These are phyloP conservation scores for Apoderus coryli DNA, from an alignment of 2,888 invertebrate genomes.

Conservation along the genomic window DNA sequence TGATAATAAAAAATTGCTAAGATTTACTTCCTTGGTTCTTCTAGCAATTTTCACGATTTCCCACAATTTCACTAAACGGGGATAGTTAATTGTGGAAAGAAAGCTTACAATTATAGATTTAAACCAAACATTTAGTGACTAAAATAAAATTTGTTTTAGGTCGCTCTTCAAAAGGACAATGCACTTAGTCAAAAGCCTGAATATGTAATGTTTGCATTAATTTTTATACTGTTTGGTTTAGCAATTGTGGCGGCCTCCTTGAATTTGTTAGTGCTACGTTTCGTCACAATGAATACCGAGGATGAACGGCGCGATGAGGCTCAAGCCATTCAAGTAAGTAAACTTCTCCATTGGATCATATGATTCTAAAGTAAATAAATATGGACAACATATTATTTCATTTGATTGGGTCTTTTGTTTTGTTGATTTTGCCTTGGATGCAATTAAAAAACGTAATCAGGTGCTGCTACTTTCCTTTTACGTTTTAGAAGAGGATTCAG, in stretches of 20 bases:
- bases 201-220: conserved; percentile 95
- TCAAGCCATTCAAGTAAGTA: conserved; percentile 71
- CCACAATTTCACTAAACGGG: no score
- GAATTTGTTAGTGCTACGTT: conserved; percentile 89
- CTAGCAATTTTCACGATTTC: no score
- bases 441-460: no score
- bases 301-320: conserved; percentile 93
- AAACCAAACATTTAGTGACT: no score
- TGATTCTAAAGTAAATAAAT: no score
- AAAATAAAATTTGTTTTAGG: no score
- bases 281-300: conserved; percentile 96
- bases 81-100: no score
- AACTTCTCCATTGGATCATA: conserved; percentile 4
- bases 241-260: conserved; percentile 98
- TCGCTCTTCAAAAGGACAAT: conserved; percentile 89
- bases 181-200: conserved; percentile 89
- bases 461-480: no score
- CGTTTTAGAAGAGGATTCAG: no score
- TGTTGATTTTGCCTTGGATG: not conserved
- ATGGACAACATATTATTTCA: not conserved
- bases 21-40: no score
- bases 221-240: conserved; percentile 96
- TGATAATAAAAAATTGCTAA: no score
- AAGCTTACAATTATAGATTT: no score
- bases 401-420: not conserved